phyloP scores from a whole-genome alignment of 2,888 invertebrate species.

The Drosophila affinis region DNA sequence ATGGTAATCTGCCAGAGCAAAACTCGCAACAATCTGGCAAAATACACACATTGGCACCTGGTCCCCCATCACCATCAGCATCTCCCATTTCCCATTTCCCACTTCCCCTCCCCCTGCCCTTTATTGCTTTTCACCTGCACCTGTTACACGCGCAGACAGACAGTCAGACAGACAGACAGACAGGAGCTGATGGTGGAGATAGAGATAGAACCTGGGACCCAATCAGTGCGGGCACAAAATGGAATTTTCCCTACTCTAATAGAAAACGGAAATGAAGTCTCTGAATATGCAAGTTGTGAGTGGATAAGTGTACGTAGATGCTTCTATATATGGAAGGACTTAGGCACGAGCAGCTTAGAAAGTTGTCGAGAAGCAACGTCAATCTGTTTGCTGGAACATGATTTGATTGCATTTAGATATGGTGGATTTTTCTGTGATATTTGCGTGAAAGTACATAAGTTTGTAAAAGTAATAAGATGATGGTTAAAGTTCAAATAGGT shows the following conservation, averaged over 20 bases:
- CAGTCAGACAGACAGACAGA: slow-evolving; percentile 6
- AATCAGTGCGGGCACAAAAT: slow-evolving; percentile 32
- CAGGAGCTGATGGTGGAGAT: slow-evolving; percentile 3
- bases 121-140: slow-evolving; percentile 47
- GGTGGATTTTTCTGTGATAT: background rate
- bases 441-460: background rate
- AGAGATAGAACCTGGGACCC: slow-evolving; percentile 1
- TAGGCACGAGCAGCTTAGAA: slow-evolving; percentile 3
- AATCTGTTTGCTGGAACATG: background rate
- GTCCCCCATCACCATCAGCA: slow-evolving; percentile 13
- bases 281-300: slow-evolving; percentile 30
- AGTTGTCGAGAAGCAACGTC: slow-evolving; percentile 26
- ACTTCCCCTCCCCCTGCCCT: slow-evolving; percentile 26
- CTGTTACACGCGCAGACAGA: slow-evolving; percentile 51
- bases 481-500: slow-evolving; percentile 22
- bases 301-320: background rate
- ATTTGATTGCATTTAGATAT: slow-evolving; percentile 1
- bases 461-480: slow-evolving; percentile 35
- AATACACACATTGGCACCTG: slow-evolving; percentile 51
- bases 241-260: slow-evolving; percentile 45
- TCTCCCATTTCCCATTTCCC: background rate
- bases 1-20: slow-evolving; percentile 23
- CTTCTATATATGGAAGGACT: background rate
- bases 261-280: slow-evolving; percentile 61
- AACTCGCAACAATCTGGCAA: slow-evolving; percentile 35